A percentile compares a stretch with the other conserved stretches of the same genome.
phyloP scores from a whole-genome alignment of 2,113 vertebrate species.

The Panurus biarmicus region DNA sequence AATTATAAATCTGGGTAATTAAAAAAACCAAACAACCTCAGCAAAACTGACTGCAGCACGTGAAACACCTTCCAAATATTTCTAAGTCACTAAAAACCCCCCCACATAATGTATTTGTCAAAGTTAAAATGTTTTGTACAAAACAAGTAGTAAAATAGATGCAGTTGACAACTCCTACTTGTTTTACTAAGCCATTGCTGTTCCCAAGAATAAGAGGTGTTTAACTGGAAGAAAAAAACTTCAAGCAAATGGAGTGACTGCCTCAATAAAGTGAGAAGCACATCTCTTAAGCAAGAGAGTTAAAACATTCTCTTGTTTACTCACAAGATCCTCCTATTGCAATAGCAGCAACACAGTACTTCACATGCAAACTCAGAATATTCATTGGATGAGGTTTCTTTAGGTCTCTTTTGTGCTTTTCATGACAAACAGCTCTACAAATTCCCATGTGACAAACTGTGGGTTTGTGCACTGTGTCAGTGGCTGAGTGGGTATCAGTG shows the following conservation, averaged over 20 bases:
- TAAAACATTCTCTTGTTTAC: not conserved
- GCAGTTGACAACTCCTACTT: not conserved
- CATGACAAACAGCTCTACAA: not conserved
- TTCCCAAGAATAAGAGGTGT: not conserved
- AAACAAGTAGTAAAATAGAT: not conserved
- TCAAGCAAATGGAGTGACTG: not conserved
- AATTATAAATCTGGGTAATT: not conserved
- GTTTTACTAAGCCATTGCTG: not conserved
- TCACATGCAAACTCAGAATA: not conserved
- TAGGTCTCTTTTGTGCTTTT: not conserved
- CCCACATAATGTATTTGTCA: not conserved
- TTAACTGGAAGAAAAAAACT: not conserved
- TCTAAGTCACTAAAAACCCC: not conserved
- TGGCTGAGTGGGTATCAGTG: not conserved
- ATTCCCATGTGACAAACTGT: not conserved
- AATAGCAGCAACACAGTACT: not conserved
- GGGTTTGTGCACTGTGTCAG: not conserved
- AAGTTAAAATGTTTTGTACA: not conserved
- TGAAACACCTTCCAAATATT: not conserved
- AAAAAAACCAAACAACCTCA: not conserved
- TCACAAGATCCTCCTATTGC: not conserved
- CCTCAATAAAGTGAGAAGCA: not conserved
- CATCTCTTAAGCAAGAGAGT: not conserved
- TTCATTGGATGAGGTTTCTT: not conserved
- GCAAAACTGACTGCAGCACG: not conserved